Evolutionary conservation across 1,140 invertebrate species (phyloP).

Genomic region (Coenobita brevimanus): DNA sequence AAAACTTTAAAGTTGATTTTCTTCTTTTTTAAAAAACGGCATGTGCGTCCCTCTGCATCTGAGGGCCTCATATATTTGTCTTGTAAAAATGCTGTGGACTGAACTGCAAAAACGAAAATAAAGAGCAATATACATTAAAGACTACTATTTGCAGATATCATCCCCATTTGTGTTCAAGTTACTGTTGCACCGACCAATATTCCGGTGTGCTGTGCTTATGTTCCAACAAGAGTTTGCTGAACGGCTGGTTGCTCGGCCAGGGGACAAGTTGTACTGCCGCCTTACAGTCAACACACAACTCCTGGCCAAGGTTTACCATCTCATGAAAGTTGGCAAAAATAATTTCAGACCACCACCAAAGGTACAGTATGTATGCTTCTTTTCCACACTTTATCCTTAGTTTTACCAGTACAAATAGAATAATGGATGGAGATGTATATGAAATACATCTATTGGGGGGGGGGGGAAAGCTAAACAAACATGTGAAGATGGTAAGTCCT

Average conservation of each 20-base stretch:
- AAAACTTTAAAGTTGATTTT: too few relatives aligned
- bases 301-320: slow-evolving; percentile 93
- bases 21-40: too few relatives aligned
- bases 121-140: too few relatives aligned
- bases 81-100: too few relatives aligned
- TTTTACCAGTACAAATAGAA: too few relatives aligned
- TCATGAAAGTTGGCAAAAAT: slow-evolving; percentile 99
- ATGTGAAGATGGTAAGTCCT: too few relatives aligned
- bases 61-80: too few relatives aligned
- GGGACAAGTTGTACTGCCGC: slow-evolving; percentile 97
- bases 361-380: slow-evolving; percentile 66
- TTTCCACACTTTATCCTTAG: slow-evolving; percentile 87
- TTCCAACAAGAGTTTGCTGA: slow-evolving; percentile 99
- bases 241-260: slow-evolving; percentile 95
- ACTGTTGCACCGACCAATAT: slow-evolving; percentile 86
- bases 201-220: slow-evolving; percentile 97
- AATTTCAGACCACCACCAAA: slow-evolving; percentile 99
- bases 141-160: slow-evolving; percentile 85
- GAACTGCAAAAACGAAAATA: too few relatives aligned
- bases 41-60: too few relatives aligned
- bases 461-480: too few relatives aligned
- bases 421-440: too few relatives aligned
- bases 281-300: slow-evolving; percentile 97
- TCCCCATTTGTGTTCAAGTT: slow-evolving; percentile 98
- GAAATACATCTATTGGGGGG: too few relatives aligned